Percentiles rank a stretch among this genome's conserved stretches.
Conservation (phyloP, 1,140 invertebrate species). For the Potamilus streckersoni region DNA sequence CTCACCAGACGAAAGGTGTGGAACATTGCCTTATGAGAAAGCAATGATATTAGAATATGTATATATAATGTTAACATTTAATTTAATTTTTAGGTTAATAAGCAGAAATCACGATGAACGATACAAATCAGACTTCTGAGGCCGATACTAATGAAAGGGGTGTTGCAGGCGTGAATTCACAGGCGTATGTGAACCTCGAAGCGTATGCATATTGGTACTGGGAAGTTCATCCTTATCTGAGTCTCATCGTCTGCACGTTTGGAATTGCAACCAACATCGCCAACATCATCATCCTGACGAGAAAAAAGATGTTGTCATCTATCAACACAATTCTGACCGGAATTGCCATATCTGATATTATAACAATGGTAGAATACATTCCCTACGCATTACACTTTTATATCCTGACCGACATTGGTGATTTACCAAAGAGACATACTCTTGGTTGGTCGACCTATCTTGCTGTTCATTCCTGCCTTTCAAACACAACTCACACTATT, state of each 20-base stretch:
- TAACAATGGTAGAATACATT: constrained; percentile 89
- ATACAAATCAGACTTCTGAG: too few relatives aligned
- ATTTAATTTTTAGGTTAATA: too few relatives aligned
- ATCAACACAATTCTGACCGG: constrained; percentile 88
- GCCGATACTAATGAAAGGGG: too few relatives aligned
- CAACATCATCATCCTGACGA: constrained; percentile 89
- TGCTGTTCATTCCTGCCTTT: constrained; percentile 73
- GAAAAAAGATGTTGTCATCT: constrained; percentile 83
- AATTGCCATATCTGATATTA: constrained; percentile 85
- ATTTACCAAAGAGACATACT: constrained; percentile 35
- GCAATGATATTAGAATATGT: too few relatives aligned
- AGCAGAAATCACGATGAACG: too few relatives aligned
- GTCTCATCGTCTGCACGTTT: constrained; percentile 83
- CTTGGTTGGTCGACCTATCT: constrained; percentile 57
- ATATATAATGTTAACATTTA: too few relatives aligned
- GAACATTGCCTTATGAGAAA: too few relatives aligned
- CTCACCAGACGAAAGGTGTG: too few relatives aligned
- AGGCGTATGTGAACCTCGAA: constrained; percentile 7
- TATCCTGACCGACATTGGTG: constrained; percentile 25
- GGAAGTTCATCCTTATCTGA: constrained; percentile 77
- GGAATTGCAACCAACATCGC: constrained; percentile 89
- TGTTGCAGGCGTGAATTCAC: not conserved
- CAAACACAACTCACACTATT: constrained; percentile 87
- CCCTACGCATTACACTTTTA: constrained; percentile 79
- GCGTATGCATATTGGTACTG: constrained; percentile 61